phyloP scores from a whole-genome alignment of 2,797 vertebrate species.

The Sebastiscus albofasciatus region DNA sequence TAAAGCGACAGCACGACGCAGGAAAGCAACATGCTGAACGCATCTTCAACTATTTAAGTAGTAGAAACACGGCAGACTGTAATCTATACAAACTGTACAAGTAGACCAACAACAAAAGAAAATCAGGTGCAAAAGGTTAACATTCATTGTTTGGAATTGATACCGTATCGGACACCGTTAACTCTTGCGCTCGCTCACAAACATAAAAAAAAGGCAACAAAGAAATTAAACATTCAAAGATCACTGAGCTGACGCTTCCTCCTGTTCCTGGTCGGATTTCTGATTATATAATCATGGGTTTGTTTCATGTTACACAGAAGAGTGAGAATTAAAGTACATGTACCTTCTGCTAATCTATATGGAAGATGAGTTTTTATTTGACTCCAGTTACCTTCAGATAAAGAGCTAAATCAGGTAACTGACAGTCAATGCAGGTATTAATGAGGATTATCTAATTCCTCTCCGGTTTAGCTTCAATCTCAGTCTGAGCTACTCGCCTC shows the following conservation, averaged over 20 bases:
- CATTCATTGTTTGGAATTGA: slow-evolving; percentile 1
- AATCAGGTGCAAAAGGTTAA: slow-evolving; percentile 24
- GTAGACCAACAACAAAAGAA: not conserved
- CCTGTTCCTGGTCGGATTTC: not conserved
- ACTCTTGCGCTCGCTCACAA: not conserved
- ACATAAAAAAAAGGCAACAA: slow-evolving; percentile 28
- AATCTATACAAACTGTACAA: slow-evolving; percentile 42
- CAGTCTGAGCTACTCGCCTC: too few species aligned
- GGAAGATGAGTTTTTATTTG: not conserved
- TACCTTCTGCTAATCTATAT: not conserved
- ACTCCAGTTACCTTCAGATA: not conserved
- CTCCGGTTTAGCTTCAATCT: not conserved
- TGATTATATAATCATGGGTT: not conserved
- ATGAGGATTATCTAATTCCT: not conserved
- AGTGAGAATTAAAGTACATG: not conserved
- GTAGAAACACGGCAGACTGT: not conserved
- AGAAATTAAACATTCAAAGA: slow-evolving; percentile 15
- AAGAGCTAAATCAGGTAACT: not conserved
- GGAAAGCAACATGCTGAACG: not conserved
- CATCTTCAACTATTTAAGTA: slow-evolving; percentile 1
- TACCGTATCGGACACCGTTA: not conserved
- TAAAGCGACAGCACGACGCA: not conserved
- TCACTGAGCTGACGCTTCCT: not conserved
- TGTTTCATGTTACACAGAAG: not conserved
- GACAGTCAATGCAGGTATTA: not conserved